Conservation (phyloP, 2,888 invertebrate genomes). For the Torymus auratus region DNA sequence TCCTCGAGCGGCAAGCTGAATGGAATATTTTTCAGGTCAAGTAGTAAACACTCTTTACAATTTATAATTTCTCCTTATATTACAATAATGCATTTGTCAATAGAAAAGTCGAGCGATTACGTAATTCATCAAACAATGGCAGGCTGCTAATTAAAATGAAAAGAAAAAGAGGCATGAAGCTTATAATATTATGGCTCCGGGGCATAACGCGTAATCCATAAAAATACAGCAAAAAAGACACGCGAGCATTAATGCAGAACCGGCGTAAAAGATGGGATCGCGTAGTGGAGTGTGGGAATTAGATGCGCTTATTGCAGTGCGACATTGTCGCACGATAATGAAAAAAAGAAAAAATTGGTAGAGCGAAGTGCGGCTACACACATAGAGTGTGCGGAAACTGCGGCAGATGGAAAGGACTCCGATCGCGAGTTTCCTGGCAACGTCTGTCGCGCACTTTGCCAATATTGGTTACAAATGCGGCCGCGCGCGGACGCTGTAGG, state of each 20-base stretch:
- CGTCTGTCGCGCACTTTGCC: conserved; percentile 56
- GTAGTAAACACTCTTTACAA: no score
- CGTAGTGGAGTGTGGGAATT: conserved; percentile 4
- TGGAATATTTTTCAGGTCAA: no score
- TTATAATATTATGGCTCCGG: no score
- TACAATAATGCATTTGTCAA: no score
- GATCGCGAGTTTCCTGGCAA: conserved; percentile 56
- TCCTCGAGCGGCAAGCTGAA: no score
- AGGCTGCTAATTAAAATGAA: no score
- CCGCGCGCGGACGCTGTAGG: no score
- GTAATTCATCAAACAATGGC: no score
- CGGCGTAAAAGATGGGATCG: background rate
- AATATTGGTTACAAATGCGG: conserved; percentile 60
- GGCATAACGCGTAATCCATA: no score
- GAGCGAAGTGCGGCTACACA: background rate
- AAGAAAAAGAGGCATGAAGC: no score
- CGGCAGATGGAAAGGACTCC: conserved; percentile 44
- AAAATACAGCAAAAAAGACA: background rate
- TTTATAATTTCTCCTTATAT: no score
- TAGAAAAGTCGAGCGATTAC: no score
- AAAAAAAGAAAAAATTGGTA: conserved; percentile 7
- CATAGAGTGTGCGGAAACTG: conserved; percentile 27
- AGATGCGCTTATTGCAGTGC: conserved; percentile 36
- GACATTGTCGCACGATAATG: conserved; percentile 47
- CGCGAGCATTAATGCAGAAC: background rate